Evolutionary conservation across 1,140 invertebrate genomes (phyloP), one percentile per base, ranked within the genome.

Genomic region (Drosophila pandora): DNA sequence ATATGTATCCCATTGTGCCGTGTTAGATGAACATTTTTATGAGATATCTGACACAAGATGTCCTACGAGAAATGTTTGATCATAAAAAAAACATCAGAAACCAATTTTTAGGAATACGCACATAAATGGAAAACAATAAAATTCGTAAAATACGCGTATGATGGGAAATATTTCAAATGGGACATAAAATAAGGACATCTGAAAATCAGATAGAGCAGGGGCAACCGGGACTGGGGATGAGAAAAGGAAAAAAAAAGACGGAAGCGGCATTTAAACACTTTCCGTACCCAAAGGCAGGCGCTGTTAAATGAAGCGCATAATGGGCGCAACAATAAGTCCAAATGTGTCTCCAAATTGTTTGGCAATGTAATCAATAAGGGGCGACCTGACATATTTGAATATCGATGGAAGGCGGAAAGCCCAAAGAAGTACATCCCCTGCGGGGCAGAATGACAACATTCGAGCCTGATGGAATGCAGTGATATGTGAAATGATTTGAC

Each of bases 61-160:
- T 75, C 71, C 60, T 72, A 61, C 76, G 67, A 63, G 68, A 73
- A 47, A 70, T 60, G 79, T 76, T 68, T 48, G 65, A 71, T 60
- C 74, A 87, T 82, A 88, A 87, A 87, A 87, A 78, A 61, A 50
- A 76, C 83, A 74, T 87, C 78, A 88, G 85, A 72, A 76, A 82
- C 62, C 83, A 88, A 87, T 88, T 88, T 88, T 76, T 64, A 76
- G 79, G 75, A 76, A 87, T 58, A 76, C 70, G 69, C 71, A 28
- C 13, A 25, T 67, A 82, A 82, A 76, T 79, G 75, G 82, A 87
- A 87, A 87, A 88, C 82, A 87, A 87, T 87, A 87, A 87, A 87
- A 88, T 17, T 39, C 65, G 17, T 41, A 56, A 23, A 23, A 32
- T 53, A 41, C 50, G 10, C 22, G 50, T 53, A 21, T 17, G 23